Percentiles rank a stretch among this genome's conserved stretches.
phyloP scores from a whole-genome alignment of 1,140 invertebrate genomes.

The Archegozetes longisetosus region DNA sequence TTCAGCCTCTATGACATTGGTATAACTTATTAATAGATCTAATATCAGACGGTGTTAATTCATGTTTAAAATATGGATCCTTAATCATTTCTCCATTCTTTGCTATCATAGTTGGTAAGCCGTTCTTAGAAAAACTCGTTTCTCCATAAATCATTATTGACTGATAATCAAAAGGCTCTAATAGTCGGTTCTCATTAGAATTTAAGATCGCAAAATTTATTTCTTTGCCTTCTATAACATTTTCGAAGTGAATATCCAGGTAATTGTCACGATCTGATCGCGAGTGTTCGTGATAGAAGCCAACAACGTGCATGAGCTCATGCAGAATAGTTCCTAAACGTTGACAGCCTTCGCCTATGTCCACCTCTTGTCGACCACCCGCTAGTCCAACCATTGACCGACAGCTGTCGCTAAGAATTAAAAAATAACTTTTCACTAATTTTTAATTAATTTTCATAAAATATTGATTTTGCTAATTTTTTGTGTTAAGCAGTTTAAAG shows the following conservation, averaged over 20 bases:
- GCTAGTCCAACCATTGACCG: slow-evolving; percentile 16
- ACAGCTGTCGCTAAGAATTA: slow-evolving; percentile 10
- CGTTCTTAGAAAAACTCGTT: slow-evolving; percentile 14
- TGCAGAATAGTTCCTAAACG: slow-evolving; percentile 25
- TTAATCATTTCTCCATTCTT: neutral
- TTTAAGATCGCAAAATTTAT: neutral
- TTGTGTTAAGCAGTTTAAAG: neutral
- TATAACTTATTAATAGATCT: neutral
- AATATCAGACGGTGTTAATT: neutral
- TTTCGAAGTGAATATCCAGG: slow-evolving; percentile 20
- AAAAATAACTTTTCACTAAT: too few relatives aligned
- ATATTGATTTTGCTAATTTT: neutral
- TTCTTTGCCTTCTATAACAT: slow-evolving; percentile 8
- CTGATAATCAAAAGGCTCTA: slow-evolving; percentile 4
- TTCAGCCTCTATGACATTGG: too few relatives aligned
- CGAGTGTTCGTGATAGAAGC: slow-evolving; percentile 31
- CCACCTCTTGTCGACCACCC: slow-evolving; percentile 14
- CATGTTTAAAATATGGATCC: neutral
- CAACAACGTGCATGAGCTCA: slow-evolving; percentile 30
- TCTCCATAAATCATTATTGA: slow-evolving; percentile 17
- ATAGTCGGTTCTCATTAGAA: neutral
- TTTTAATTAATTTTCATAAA: too few relatives aligned
- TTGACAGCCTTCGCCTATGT: slow-evolving; percentile 13
- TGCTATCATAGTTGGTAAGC: slow-evolving; percentile 10
- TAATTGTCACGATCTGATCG: slow-evolving; percentile 28